Percentiles rank a stretch among this genome's conserved stretches.
phyloP scores from a whole-genome alignment of 2,888 invertebrate species.

The Limnephilus lunatus region DNA sequence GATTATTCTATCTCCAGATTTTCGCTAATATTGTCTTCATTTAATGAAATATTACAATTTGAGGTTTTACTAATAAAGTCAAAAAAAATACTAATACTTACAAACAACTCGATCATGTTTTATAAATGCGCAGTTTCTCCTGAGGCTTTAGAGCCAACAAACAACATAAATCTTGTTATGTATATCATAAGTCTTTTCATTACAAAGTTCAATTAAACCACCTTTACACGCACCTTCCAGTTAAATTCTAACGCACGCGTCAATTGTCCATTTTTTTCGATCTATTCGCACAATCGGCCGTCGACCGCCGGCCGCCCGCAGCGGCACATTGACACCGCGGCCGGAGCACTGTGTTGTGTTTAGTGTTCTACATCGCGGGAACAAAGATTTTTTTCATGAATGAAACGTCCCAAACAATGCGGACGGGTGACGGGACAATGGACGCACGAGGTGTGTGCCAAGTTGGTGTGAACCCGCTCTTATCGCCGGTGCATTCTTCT shows the following conservation, averaged over 20 bases:
- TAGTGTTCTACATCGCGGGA: background rate
- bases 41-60: no score
- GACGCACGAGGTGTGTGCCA: constrained; percentile 31
- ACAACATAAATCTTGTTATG: background rate
- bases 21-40: no score
- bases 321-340: background rate
- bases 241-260: background rate
- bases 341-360: background rate
- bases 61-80: no score
- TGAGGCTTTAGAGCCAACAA: background rate
- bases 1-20: no score
- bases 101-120: no score
- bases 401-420: constrained; percentile 63
- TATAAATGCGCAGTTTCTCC: no score
- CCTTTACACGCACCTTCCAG: background rate
- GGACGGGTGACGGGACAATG: constrained; percentile 53
- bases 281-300: background rate
- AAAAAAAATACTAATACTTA: no score
- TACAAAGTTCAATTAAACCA: background rate
- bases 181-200: background rate
- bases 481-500: background rate
- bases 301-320: background rate
- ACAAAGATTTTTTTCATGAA: constrained; percentile 60
- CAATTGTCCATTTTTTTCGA: background rate
- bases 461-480: constrained; percentile 6